Conservation (phyloP, 1,140 invertebrate species). For the Psix sp. region DNA sequence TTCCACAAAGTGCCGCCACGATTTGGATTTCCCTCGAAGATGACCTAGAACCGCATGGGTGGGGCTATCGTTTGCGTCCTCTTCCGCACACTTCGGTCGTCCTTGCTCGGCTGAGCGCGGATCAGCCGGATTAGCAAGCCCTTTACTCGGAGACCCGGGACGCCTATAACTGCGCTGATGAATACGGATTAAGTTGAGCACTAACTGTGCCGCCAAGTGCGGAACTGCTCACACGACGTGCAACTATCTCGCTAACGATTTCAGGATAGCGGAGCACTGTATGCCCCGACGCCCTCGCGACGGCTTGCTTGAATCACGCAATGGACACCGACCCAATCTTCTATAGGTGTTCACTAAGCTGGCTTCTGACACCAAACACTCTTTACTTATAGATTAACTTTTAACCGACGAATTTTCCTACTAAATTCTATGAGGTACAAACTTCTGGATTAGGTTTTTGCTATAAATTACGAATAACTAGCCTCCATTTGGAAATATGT, state of each 20-base stretch:
- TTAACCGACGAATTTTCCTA: constrained; percentile 21
- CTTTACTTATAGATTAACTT: constrained; percentile 53
- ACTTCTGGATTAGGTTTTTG: too few species aligned
- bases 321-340: constrained; percentile 36
- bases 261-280: constrained; percentile 16
- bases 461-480: too few species aligned
- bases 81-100: constrained; percentile 39
- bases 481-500: too few species aligned
- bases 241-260: constrained; percentile 45
- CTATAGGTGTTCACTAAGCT: constrained; percentile 51
- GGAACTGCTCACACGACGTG: constrained; percentile 51
- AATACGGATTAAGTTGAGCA: constrained; percentile 59
- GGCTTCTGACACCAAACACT: constrained; percentile 45
- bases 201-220: constrained; percentile 45
- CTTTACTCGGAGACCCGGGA: constrained; percentile 49
- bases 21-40: constrained; percentile 53
- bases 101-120: constrained; percentile 59
- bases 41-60: constrained; percentile 60
- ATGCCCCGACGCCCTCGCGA: constrained; percentile 22
- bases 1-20: constrained; percentile 53
- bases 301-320: constrained; percentile 40
- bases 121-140: constrained; percentile 64
- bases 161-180: constrained; percentile 62
- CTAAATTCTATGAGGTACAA: too few species aligned
- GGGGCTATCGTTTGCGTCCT: constrained; percentile 41